Conservation (phyloP, 2,797 vertebrate species). For the Zalophus californianus region DNA sequence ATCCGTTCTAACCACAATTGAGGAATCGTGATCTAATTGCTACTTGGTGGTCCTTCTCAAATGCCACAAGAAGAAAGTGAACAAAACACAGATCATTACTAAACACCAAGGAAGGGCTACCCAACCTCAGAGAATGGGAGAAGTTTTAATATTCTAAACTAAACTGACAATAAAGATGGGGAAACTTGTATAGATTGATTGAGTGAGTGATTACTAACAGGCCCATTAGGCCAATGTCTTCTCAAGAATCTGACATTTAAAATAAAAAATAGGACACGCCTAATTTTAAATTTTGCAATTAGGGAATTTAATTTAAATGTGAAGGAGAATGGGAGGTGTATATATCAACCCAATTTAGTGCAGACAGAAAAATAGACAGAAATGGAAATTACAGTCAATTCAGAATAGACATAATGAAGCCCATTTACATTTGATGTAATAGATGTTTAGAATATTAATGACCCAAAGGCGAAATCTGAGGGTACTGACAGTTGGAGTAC, state of each 20-base stretch:
- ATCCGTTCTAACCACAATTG: slow-evolving; percentile 56
- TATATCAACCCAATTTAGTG: slow-evolving; percentile 66
- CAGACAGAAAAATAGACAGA: slow-evolving; percentile 74
- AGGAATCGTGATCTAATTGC: slow-evolving; percentile 47
- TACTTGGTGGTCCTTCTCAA: slow-evolving; percentile 48
- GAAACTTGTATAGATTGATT: slow-evolving; percentile 56
- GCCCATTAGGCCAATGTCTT: slow-evolving; percentile 70
- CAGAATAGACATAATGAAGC: slow-evolving; percentile 73
- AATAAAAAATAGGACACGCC: slow-evolving; percentile 66
- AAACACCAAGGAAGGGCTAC: background rate
- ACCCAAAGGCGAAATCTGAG: slow-evolving; percentile 47
- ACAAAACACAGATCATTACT: slow-evolving; percentile 7
- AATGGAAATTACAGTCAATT: slow-evolving; percentile 74
- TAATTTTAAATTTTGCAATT: slow-evolving; percentile 80
- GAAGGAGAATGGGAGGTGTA: slow-evolving; percentile 68
- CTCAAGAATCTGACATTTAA: slow-evolving; percentile 71
- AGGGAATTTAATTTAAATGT: slow-evolving; percentile 73
- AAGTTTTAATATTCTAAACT: slow-evolving; percentile 7
- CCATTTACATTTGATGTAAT: slow-evolving; percentile 72
- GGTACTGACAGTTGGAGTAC: slow-evolving; percentile 10
- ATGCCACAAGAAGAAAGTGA: slow-evolving; percentile 46
- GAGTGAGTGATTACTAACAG: slow-evolving; percentile 70
- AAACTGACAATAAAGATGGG: slow-evolving; percentile 60
- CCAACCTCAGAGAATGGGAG: background rate
- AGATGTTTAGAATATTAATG: slow-evolving; percentile 75